A percentile compares a stretch with the other conserved stretches of the same genome.
phyloP scores from a whole-genome alignment of 2,113 vertebrate genomes.

The Cryptomyrus ogoouensis region DNA sequence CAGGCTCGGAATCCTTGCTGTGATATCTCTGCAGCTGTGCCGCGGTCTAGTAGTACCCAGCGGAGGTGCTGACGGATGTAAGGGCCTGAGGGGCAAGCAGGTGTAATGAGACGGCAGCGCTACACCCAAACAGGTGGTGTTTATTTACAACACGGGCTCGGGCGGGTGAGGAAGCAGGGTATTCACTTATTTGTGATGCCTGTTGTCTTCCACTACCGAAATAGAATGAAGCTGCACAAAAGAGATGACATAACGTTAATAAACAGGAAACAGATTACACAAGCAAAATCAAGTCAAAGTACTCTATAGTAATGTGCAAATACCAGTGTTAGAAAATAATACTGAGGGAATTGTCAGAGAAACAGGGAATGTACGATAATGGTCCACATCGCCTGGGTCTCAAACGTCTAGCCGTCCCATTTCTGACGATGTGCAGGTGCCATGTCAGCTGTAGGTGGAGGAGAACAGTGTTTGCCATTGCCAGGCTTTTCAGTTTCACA shows the following conservation, averaged over 20 bases:
- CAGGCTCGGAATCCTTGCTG: not conserved
- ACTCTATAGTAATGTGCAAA: not conserved
- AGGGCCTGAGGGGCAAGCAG: not conserved
- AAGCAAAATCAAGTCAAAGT: not conserved
- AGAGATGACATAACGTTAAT: not conserved
- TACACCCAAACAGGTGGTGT: not conserved
- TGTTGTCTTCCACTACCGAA: not conserved
- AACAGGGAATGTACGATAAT: not conserved
- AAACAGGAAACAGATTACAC: not conserved
- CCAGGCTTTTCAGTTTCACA: not conserved
- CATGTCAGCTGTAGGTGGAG: not conserved
- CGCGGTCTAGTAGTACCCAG: not conserved
- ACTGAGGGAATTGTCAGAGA: not conserved
- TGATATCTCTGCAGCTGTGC: not conserved
- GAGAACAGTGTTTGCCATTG: not conserved
- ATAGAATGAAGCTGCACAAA: not conserved
- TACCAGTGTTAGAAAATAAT: not conserved
- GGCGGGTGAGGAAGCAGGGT: not conserved
- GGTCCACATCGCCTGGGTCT: not conserved
- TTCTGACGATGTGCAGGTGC: not conserved
- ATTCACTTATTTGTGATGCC: not conserved
- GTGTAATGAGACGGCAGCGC: not conserved
- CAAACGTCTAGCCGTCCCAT: not conserved
- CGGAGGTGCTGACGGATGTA: not conserved
- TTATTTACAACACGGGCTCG: not conserved